Evolutionary conservation across 2,113 vertebrate species (phyloP), one percentile per base, ranked within the genome.

Genomic region (Macrotus californicus): DNA sequence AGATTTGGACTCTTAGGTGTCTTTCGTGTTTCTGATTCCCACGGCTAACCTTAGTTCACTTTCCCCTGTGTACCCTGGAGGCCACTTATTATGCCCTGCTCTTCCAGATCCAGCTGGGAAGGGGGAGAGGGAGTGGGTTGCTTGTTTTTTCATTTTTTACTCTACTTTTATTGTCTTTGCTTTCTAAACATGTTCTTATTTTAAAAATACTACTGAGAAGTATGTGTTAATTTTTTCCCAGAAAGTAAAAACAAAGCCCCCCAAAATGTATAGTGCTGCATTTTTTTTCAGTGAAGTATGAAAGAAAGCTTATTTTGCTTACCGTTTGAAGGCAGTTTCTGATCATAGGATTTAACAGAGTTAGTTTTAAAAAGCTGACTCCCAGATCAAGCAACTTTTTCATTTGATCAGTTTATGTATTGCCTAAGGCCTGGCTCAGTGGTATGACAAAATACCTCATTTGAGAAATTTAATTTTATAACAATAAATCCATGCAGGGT

Each of bases 391-490:
- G 69, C 52, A 96, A 54, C 12, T 66, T 29, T 43, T 29, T 96
- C 66, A 94, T 89, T 91, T 95, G 59, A 93, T 84, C n/a, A 46
- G 43, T 70, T 73, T 87, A 18, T 69, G 21, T 61, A 24, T 64
- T 83, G 73, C 77, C 56, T 84, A 67, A 89, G 83, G 72, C 34
- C 56, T 95, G 67, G 48, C 64, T 97, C 56, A 80, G 52, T 93
- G 73, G 21, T 91, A 61, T 89, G 43, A 88, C 77, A 94, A 87
- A 97, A 94, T 85, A 67, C 15, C 13, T 82, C 94, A 41, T 16
- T n/a, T 22, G 16, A 89, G 52, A 95, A 94, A 81, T 48, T 79
- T 94, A 87, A 94, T 89, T 94, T 96, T 93, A 80, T 93, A 82
- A 88, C 4, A 80, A 9, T 80, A 54, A 94, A 89, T 79, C 46